Base-by-base conservation (phyloP, 2,113 vertebrate species). In the Macrotis lagotis region DNA sequence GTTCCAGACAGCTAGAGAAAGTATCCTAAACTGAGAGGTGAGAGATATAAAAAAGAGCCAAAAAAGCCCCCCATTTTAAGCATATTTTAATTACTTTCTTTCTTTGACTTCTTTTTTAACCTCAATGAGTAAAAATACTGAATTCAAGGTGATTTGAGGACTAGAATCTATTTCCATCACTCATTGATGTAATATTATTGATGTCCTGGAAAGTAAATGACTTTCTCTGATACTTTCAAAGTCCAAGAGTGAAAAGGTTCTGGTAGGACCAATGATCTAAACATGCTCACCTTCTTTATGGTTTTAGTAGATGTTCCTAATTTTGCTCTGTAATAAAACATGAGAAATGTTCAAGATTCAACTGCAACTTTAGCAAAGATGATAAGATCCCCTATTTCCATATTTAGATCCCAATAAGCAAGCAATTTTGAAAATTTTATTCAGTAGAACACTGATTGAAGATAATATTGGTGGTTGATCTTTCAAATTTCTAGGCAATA, bases 101-200 rank as follows among this genome's bases (percentile, higher is more conserved):
- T 31, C 10, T 37, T 37, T 66, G 11, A 51, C 8, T 88, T 37
- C 9, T 89, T 11, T 55, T 44, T 25, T 37, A 48, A 48, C 8
- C 92, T 83, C 74, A 49, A 66, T 51, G n/a, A 25, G 49, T 44
- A 44, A 50, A 92, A 89, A 55, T 37, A 14, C 9, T 28, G n/a
- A 48, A 22, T 22, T 19, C 49, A 31, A 50, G 19, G 0, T 53
- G 11, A 2, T 3, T 3, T 0, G 1, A 0, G n/a, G 22, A 25
- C 31, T 74, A 24, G n/a, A 4, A 0, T 92, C 16, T 55, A 12
- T 91, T 48, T 83, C 6, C 25, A 2, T 89, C 44, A 19, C 24
- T 83, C 25, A 0, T 8, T 0, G 3, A 31, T 0, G 0, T 49
- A 25, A 8, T 26, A 31, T 19, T 47, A 6, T 5, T 10, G 59